phyloP scores from a whole-genome alignment of 2,888 invertebrate species.

The Apamea monoglypha region DNA sequence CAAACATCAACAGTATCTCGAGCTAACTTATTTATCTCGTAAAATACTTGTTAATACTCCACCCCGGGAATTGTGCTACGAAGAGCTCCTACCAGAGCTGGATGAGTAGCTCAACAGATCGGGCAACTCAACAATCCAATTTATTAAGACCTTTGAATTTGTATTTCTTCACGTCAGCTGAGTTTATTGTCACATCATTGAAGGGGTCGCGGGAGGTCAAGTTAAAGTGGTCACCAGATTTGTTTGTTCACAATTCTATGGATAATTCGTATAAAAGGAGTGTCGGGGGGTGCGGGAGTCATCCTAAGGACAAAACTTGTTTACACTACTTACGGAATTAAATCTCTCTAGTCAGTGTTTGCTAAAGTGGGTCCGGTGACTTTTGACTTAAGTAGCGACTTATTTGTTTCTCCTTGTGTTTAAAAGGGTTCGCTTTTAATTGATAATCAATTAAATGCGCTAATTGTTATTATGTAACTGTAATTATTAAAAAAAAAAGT shows the following conservation, averaged over 20 bases:
- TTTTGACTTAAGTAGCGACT: slow-evolving; percentile 67
- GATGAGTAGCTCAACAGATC: slow-evolving; percentile 73
- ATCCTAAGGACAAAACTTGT: slow-evolving; percentile 83
- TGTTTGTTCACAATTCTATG: slow-evolving; percentile 76
- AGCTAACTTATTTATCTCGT: slow-evolving; percentile 88
- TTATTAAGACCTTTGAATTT: slow-evolving; percentile 76
- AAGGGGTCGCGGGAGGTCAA: slow-evolving; percentile 68
- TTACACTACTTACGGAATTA: slow-evolving; percentile 88
- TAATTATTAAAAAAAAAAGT: not conserved
- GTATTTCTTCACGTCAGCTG: slow-evolving; percentile 70
- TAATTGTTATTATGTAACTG: not conserved
- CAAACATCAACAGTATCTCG: slow-evolving; percentile 83
- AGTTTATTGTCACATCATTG: slow-evolving; percentile 64
- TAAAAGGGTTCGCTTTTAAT: slow-evolving; percentile 35
- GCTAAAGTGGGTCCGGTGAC: slow-evolving; percentile 73
- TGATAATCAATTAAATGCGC: not conserved
- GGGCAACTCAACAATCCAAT: slow-evolving; percentile 71
- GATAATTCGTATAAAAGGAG: slow-evolving; percentile 73
- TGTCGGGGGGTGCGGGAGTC: slow-evolving; percentile 73
- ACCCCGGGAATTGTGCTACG: slow-evolving; percentile 78
- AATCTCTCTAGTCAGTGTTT: slow-evolving; percentile 83
- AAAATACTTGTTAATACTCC: slow-evolving; percentile 89
- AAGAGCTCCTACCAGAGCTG: slow-evolving; percentile 72
- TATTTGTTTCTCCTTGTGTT: slow-evolving; percentile 46
- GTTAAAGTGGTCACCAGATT: slow-evolving; percentile 70